These are phyloP conservation scores for Gryllus longicercus DNA, from an alignment of 2,888 invertebrate species.

Conservation along the genomic window DNA sequence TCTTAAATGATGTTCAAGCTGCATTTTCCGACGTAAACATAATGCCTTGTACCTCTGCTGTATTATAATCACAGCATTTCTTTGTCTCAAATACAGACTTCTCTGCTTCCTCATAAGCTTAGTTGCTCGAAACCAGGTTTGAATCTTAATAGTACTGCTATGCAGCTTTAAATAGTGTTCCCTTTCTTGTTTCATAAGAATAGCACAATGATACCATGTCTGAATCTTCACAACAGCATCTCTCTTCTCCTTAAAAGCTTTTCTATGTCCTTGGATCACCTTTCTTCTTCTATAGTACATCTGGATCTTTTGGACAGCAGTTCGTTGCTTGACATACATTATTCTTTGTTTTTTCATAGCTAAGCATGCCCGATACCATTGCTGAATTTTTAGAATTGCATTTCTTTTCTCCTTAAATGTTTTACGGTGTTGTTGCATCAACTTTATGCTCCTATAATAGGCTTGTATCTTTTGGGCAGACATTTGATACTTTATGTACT, in stretches of 20 bases:
- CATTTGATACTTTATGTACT: neutral
- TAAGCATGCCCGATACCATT: constrained; percentile 28
- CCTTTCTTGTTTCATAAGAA: constrained; percentile 35
- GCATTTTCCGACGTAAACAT: constrained; percentile 25
- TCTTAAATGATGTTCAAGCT: constrained; percentile 30
- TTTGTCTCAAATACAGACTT: constrained; percentile 37
- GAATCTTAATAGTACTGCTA: constrained; percentile 20
- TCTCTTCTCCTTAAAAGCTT: constrained; percentile 39
- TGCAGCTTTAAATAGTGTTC: constrained; percentile 40
- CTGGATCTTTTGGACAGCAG: constrained; percentile 28
- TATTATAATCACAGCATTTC: constrained; percentile 11
- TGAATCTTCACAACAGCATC: neutral
- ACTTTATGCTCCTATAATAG: constrained; percentile 39
- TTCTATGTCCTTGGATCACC: neutral
- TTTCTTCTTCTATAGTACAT: constrained; percentile 18
- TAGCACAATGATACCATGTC: constrained; percentile 37
- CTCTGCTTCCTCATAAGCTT: constrained; percentile 5
- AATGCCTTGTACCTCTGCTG: neutral
- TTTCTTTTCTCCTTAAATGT: constrained; percentile 44
- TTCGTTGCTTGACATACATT: constrained; percentile 20
- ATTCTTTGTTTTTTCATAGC: constrained; percentile 31
- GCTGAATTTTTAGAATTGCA: constrained; percentile 33
- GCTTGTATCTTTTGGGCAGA: constrained; percentile 12
- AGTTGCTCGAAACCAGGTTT: constrained; percentile 1
- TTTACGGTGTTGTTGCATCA: constrained; percentile 37